Percentiles rank a stretch among this genome's conserved stretches.
These are phyloP conservation scores for Dryobota labecula DNA, from an alignment of 2,888 invertebrate species.

Conservation along the genomic window DNA sequence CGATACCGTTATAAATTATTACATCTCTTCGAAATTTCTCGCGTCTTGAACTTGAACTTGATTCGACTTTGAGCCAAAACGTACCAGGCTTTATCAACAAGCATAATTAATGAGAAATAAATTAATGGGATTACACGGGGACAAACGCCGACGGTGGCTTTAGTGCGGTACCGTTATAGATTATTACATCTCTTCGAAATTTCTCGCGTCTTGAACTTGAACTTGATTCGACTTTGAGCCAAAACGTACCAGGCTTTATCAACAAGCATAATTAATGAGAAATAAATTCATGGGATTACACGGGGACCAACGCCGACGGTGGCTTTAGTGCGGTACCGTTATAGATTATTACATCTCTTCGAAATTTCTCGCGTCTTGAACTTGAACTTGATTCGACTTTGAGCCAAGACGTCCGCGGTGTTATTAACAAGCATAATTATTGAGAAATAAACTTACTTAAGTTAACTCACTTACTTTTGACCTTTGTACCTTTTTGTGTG, in stretches of 20 bases:
- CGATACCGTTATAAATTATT: constrained; percentile 26
- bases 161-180: constrained; percentile 23
- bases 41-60: constrained; percentile 46
- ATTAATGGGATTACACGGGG: not conserved
- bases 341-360: constrained; percentile 9
- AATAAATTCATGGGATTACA: not conserved
- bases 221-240: constrained; percentile 30
- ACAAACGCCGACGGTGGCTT: constrained; percentile 9
- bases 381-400: constrained; percentile 45
- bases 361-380: constrained; percentile 17
- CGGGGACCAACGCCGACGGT: constrained; percentile 3
- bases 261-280: constrained; percentile 1
- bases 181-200: constrained; percentile 4
- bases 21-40: not conserved
- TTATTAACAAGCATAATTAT: not conserved
- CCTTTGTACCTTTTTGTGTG: not conserved
- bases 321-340: constrained; percentile 19
- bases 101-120: constrained; percentile 1
- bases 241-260: not conserved
- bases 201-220: constrained; percentile 36
- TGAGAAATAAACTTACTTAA: not conserved
- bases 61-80: constrained; percentile 9
- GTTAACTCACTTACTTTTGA: not conserved
- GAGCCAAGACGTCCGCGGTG: not conserved
- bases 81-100: not conserved